Conservation (phyloP, 2,113 vertebrate species). For the Mustela nigripes region DNA sequence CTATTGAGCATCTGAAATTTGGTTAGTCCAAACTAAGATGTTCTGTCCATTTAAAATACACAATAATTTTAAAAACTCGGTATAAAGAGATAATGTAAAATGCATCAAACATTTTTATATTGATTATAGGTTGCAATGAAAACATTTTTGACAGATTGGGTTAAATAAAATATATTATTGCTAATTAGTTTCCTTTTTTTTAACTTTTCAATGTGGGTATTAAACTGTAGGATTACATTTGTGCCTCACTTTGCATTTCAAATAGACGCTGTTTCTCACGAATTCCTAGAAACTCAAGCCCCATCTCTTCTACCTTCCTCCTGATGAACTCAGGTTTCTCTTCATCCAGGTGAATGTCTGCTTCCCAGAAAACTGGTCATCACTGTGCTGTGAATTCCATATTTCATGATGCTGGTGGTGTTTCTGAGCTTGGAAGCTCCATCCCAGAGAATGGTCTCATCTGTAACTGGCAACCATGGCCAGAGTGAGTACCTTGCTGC, state of each 20-base stretch:
- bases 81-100: background rate
- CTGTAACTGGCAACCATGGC: background rate
- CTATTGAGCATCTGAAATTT: background rate
- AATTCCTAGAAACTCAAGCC: background rate
- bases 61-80: background rate
- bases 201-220: background rate
- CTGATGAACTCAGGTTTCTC: accelerated
- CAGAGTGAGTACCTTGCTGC: too few species aligned
- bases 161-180: background rate
- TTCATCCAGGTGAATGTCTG: background rate
- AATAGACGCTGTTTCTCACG: background rate
- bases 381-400: background rate
- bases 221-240: background rate
- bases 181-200: background rate
- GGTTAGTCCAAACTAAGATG: background rate
- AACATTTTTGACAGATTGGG: background rate
- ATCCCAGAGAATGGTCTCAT: background rate
- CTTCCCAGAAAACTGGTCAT: accelerated
- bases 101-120: background rate
- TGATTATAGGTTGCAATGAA: background rate
- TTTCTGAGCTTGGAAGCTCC: accelerated
- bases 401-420: too few species aligned
- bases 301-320: accelerated
- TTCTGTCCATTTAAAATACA: background rate
- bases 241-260: background rate